phyloP scores from a whole-genome alignment of 2,888 invertebrate species.

The Chymomyza fuscimana region DNA sequence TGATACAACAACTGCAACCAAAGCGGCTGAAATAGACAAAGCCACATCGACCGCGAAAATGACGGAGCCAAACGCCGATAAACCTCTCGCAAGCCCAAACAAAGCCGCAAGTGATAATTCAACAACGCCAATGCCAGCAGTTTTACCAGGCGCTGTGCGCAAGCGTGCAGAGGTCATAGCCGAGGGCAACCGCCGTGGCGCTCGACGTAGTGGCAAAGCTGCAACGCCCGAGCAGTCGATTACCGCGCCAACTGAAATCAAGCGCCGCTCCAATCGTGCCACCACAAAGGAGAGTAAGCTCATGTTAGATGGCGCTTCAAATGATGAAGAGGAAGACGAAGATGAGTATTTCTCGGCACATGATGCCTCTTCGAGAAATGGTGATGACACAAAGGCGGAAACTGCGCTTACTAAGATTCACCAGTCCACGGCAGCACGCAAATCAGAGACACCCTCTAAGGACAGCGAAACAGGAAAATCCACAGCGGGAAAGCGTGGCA shows the following conservation, averaged over 20 bases:
- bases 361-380: conserved; percentile 64
- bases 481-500: conserved; percentile 54
- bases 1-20: conserved; percentile 60
- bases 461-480: conserved; percentile 55
- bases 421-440: conserved; percentile 33
- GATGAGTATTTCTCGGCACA: conserved; percentile 68
- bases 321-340: conserved; percentile 55
- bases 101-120: conserved; percentile 52
- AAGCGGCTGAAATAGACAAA: conserved; percentile 30
- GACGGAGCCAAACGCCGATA: conserved; percentile 43
- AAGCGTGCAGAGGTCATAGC: conserved; percentile 81
- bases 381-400: conserved; percentile 43
- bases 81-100: conserved; percentile 16
- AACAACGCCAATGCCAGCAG: conserved; percentile 10
- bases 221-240: conserved; percentile 16
- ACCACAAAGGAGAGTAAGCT: conserved; percentile 56
- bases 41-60: conserved; percentile 51
- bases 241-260: conserved; percentile 55
- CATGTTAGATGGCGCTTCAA: conserved; percentile 52
- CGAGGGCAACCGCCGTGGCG: conserved; percentile 75
- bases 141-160: conserved; percentile 81
- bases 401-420: neutral
- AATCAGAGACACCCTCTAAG: conserved; percentile 55
- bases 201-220: conserved; percentile 72
- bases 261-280: conserved; percentile 76